phyloP scores from a whole-genome alignment of 30 jellyfish, hydroid and myxozoan genomes.

The Hydractinia symbiolongicarpus region DNA sequence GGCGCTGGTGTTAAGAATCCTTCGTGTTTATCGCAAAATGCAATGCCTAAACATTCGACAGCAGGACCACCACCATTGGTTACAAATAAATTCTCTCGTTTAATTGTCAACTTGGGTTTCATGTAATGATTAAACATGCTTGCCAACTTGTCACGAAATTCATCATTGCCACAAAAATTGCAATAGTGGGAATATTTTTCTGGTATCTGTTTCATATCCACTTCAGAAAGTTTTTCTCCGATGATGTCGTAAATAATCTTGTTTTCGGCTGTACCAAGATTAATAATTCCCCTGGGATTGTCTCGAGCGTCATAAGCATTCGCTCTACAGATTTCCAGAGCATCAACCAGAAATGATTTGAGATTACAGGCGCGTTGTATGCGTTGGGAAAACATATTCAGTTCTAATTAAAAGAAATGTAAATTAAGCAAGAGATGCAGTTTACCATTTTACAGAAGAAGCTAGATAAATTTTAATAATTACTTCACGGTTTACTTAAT shows the following conservation, averaged over 20 bases:
- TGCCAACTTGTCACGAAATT: constrained; percentile 50
- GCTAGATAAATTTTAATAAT: no score
- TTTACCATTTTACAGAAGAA: no score
- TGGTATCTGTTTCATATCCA: constrained; percentile 31
- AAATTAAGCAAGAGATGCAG: no score
- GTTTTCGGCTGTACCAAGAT: constrained; percentile 68
- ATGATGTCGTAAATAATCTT: constrained; percentile 31
- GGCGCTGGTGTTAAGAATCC: constrained; percentile 64
- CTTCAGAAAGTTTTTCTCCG: constrained; percentile 19
- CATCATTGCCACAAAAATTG: constrained; percentile 42
- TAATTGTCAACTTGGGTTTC: constrained; percentile 41
- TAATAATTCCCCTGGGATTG: constrained; percentile 56
- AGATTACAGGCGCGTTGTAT: no score
- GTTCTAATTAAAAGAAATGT: no score
- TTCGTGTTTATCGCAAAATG: constrained; percentile 57
- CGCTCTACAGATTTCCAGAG: constrained; percentile 13
- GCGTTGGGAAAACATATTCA: no score
- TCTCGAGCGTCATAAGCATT: constrained; percentile 36
- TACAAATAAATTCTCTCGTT: constrained; percentile 35
- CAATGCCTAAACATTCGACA: constrained; percentile 45
- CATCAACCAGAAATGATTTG: neutral
- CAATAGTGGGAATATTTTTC: constrained; percentile 10
- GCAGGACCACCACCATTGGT: constrained; percentile 63
- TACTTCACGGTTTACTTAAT: no score
- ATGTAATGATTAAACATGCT: constrained; percentile 33